These are phyloP conservation scores for Arizona elegans DNA, from an alignment of 2,113 vertebrate species.

Conservation along the genomic window DNA sequence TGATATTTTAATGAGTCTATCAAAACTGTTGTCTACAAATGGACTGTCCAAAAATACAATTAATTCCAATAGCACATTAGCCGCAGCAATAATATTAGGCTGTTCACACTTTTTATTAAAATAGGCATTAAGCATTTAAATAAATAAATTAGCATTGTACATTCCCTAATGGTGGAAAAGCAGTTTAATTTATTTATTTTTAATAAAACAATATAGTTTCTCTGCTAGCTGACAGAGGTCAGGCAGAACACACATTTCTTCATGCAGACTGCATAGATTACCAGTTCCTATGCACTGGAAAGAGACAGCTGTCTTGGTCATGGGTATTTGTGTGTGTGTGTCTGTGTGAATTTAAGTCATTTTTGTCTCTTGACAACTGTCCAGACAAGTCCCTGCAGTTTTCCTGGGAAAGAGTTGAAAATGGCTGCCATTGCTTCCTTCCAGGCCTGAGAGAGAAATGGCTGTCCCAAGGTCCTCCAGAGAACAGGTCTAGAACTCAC, in stretches of 20 bases:
- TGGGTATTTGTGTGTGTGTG: background rate
- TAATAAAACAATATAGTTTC: background rate
- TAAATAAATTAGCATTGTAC: background rate
- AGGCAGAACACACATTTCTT: background rate
- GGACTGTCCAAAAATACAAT: background rate
- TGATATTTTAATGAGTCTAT: accelerated
- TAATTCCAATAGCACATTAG: accelerated
- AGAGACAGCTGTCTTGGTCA: background rate
- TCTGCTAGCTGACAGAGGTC: background rate
- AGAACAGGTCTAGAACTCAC: background rate
- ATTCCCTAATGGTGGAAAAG: background rate
- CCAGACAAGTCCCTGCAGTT: background rate
- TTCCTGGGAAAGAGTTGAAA: background rate
- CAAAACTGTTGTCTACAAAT: background rate
- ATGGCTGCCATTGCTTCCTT: background rate
- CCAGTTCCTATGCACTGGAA: background rate
- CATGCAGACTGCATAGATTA: background rate
- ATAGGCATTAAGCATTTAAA: background rate
- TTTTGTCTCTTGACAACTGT: background rate
- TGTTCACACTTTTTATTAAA: background rate
- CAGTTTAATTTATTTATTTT: background rate
- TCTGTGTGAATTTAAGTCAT: background rate
- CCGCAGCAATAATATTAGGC: background rate
- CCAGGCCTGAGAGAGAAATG: background rate
- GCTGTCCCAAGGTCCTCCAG: background rate